These are phyloP conservation scores for Montipora capricornis DNA, from an alignment of 64 coral and sea anemone genomes.

Conservation along the genomic window DNA sequence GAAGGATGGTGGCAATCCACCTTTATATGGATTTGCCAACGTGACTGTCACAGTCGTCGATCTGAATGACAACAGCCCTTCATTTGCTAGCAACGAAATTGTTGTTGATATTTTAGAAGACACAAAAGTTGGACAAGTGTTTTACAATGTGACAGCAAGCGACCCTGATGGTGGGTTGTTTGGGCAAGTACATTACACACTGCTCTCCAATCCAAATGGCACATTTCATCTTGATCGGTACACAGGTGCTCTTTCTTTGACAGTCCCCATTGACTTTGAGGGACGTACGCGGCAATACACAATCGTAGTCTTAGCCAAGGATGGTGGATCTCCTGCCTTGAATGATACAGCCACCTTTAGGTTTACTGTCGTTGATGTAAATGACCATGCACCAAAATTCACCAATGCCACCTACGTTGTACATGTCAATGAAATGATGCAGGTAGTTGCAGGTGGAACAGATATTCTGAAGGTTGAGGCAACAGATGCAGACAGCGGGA, in stretches of 20 bases:
- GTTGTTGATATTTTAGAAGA: conserved; percentile 62
- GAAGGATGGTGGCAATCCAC: conserved; percentile 81
- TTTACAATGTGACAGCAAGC: conserved; percentile 70
- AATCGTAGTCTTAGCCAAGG: conserved; percentile 72
- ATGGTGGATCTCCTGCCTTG: conserved; percentile 70
- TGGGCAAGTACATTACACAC: conserved; percentile 72
- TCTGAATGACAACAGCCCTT: conserved; percentile 91
- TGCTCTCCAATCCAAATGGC: conserved; percentile 78
- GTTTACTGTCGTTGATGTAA: conserved; percentile 88
- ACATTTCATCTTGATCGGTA: conserved; percentile 63
- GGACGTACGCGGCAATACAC: conserved; percentile 43
- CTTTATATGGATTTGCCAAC: conserved; percentile 89
- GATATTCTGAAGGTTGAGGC: conserved; percentile 79
- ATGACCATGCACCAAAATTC: conserved; percentile 93
- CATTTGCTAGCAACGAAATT: conserved; percentile 64
- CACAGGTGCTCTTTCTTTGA: conserved; percentile 76
- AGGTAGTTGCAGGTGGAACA: conserved; percentile 6
- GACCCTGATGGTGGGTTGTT: conserved; percentile 75
- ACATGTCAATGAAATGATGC: conserved; percentile 55
- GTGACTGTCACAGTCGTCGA: conserved; percentile 83
- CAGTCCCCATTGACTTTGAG: conserved; percentile 67
- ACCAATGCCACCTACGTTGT: conserved; percentile 64
- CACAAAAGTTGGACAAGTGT: conserved; percentile 55
- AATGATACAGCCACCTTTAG: conserved; percentile 63
- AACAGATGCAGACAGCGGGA: conserved; percentile 82